These are phyloP conservation scores for Bursaphelenchus okinawaensis DNA, from an alignment of 2,888 invertebrate genomes.

Conservation along the genomic window DNA sequence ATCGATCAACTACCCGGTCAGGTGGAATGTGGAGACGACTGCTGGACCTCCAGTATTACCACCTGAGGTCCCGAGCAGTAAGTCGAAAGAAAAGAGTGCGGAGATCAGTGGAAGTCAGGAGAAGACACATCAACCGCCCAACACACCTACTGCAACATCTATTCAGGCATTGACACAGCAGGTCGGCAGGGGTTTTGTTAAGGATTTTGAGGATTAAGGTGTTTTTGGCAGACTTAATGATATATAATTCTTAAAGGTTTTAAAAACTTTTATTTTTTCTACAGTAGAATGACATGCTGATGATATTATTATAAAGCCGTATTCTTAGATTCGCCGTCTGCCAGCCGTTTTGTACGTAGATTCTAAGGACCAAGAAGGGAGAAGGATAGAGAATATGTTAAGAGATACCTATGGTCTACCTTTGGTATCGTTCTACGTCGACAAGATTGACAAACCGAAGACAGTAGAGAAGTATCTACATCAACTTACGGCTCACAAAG, in stretches of 20 bases:
- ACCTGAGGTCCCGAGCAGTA: not conserved
- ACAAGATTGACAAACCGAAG: conserved; percentile 51
- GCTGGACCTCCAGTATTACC: not conserved
- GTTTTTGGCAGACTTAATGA: not conserved
- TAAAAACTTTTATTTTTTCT: too few species aligned
- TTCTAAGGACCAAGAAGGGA: conserved; percentile 31
- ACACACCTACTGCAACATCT: conserved; percentile 34
- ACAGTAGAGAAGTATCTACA: conserved; percentile 46
- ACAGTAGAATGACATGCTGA: too few species aligned
- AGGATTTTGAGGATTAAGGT: not conserved
- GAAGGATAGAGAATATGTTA: conserved; percentile 34
- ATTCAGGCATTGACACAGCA: conserved; percentile 52
- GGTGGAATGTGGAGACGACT: not conserved
- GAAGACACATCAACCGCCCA: conserved; percentile 1
- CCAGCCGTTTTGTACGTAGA: conserved; percentile 55
- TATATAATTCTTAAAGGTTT: too few species aligned
- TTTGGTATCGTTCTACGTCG: conserved; percentile 54
- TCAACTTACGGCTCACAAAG: conserved; percentile 53
- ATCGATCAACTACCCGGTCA: not conserved
- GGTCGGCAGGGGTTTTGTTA: conserved; percentile 21
- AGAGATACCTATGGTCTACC: conserved; percentile 54
- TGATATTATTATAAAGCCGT: too few species aligned
- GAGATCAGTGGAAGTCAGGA: conserved; percentile 8
- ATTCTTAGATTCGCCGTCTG: conserved; percentile 50
- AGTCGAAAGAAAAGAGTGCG: conserved; percentile 6